A percentile compares a stretch with the other conserved stretches of the same genome.
Conservation (phyloP, 2,888 invertebrate genomes). For the Metalampra italica region DNA sequence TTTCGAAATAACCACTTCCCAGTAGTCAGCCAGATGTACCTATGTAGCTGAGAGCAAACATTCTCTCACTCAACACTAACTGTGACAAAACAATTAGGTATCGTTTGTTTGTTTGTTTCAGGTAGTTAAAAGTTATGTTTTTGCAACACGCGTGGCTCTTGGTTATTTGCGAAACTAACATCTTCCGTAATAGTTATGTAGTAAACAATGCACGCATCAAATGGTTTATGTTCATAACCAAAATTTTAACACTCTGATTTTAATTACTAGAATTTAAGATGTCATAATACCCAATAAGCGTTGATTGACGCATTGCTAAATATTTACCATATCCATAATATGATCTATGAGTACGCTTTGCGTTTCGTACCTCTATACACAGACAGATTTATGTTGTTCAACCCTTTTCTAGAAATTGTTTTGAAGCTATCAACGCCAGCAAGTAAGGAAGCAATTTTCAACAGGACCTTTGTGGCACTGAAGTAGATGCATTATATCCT, state of each 20-base stretch:
- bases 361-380: too few relatives aligned
- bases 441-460: slow-evolving; percentile 47
- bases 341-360: background rate
- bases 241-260: too few relatives aligned
- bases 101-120: slow-evolving; percentile 35
- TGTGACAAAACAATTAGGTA: slow-evolving; percentile 25
- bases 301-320: background rate
- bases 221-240: too few relatives aligned
- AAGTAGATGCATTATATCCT: slow-evolving; percentile 54
- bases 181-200: background rate
- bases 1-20: slow-evolving; percentile 17
- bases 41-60: slow-evolving; percentile 38
- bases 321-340: background rate
- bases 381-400: background rate
- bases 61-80: slow-evolving; percentile 22
- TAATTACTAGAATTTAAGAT: too few relatives aligned
- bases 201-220: background rate
- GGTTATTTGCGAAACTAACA: slow-evolving; percentile 8
- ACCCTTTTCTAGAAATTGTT: background rate
- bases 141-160: slow-evolving; percentile 19
- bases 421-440: background rate
- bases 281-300: too few relatives aligned
- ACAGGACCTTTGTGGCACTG: slow-evolving; percentile 48
- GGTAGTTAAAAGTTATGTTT: slow-evolving; percentile 26
- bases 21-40: slow-evolving; percentile 3